A percentile compares a stretch with the other conserved stretches of the same genome.
Evolutionary conservation across 64 coral and sea anemone species (phyloP).

Genomic region (Actinia tenebrosa): DNA sequence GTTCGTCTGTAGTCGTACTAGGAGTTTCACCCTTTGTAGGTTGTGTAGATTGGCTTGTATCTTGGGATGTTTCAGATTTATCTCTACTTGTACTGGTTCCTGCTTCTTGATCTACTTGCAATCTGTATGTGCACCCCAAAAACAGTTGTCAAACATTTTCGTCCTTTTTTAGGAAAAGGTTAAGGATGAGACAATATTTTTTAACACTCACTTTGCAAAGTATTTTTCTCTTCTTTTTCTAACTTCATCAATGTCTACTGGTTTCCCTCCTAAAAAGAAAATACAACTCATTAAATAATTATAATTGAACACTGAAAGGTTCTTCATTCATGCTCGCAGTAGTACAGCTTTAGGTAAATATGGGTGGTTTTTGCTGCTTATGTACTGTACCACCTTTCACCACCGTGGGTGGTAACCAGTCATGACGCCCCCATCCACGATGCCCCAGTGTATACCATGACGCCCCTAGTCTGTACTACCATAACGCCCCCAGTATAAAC

Average conservation of each 20-base stretch:
- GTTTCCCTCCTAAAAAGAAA: slow-evolving; percentile 37
- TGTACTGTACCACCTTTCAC: too few relatives aligned
- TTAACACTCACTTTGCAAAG: slow-evolving; percentile 50
- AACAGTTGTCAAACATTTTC: neutral
- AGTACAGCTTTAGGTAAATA: too few relatives aligned
- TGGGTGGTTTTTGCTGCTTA: too few relatives aligned
- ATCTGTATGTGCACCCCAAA: neutral
- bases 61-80: neutral
- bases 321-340: too few relatives aligned
- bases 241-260: slow-evolving; percentile 79
- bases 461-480: too few relatives aligned
- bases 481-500: too few relatives aligned
- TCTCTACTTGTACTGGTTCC: neutral
- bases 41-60: neutral
- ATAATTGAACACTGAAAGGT: too few relatives aligned
- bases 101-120: neutral
- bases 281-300: neutral
- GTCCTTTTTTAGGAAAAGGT: neutral
- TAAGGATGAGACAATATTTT: neutral
- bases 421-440: too few relatives aligned
- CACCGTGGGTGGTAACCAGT: too few relatives aligned
- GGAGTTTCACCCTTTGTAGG: neutral
- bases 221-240: slow-evolving; percentile 86
- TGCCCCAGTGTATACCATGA: too few relatives aligned
- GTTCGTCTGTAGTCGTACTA: neutral